These are phyloP conservation scores for Nomada fabriciana DNA, from an alignment of 2,888 invertebrate genomes.

Conservation along the genomic window DNA sequence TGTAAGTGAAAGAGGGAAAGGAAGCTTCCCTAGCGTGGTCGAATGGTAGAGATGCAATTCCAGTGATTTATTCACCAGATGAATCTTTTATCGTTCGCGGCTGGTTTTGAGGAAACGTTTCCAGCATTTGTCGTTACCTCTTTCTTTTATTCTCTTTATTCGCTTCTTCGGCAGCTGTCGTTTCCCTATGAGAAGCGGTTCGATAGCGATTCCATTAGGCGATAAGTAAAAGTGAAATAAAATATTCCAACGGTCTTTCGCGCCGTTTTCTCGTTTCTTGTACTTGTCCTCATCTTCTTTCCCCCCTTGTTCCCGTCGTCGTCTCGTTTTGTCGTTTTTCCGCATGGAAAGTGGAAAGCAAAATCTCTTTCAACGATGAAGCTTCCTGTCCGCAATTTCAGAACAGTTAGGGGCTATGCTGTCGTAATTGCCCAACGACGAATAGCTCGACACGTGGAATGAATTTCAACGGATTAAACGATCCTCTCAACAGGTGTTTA, in stretches of 20 bases:
- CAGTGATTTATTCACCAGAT: slow-evolving; percentile 70
- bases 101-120: slow-evolving; percentile 68
- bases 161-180: slow-evolving; percentile 10
- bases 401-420: slow-evolving; percentile 20
- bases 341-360: slow-evolving; percentile 13
- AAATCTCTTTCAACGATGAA: slow-evolving; percentile 4
- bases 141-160: slow-evolving; percentile 21
- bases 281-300: background rate
- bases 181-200: slow-evolving; percentile 7
- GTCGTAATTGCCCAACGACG: slow-evolving; percentile 36
- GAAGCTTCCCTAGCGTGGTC: slow-evolving; percentile 1
- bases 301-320: background rate
- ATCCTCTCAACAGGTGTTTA: slow-evolving; percentile 59
- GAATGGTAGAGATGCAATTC: slow-evolving; percentile 18
- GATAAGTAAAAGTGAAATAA: slow-evolving; percentile 68
- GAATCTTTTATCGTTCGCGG: slow-evolving; percentile 66
- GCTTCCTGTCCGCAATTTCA: slow-evolving; percentile 34
- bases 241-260: slow-evolving; percentile 57
- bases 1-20: background rate
- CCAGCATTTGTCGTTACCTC: slow-evolving; percentile 58
- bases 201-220: slow-evolving; percentile 66
- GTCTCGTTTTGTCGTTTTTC: background rate
- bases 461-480: slow-evolving; percentile 46
- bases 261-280: background rate
- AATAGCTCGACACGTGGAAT: slow-evolving; percentile 20